Conservation (phyloP, 2,797 vertebrate genomes). For the Bovichtus variegatus region DNA sequence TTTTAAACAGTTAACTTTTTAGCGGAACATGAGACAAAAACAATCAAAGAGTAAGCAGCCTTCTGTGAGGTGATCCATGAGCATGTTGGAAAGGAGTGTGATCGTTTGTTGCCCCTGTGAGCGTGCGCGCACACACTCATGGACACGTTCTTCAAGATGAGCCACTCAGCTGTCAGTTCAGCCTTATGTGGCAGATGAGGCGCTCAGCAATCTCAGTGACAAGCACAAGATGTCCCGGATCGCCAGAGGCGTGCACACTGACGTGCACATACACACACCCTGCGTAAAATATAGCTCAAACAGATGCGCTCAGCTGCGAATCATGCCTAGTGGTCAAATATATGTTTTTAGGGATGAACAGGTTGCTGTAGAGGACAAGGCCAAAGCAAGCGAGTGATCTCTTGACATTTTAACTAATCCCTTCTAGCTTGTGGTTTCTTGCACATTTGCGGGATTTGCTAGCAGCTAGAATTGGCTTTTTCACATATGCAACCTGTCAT, state of each 20-base stretch:
- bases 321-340: conserved; percentile 90
- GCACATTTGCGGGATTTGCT: conserved; percentile 92
- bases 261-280: conserved; percentile 54
- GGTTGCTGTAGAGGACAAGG: conserved; percentile 87
- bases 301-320: conserved; percentile 85
- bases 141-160: conserved; percentile 53
- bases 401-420: conserved; percentile 98
- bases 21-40: conserved; percentile 2
- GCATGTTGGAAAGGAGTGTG: conserved; percentile 28
- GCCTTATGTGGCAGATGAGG: conserved; percentile 75
- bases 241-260: conserved; percentile 86
- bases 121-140: conserved; percentile 13
- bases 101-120: conserved; percentile 35
- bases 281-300: conserved; percentile 62
- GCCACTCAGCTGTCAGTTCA: conserved; percentile 78
- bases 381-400: conserved; percentile 82
- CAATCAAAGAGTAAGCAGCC: conserved; percentile 1
- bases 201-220: conserved; percentile 90
- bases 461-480: conserved; percentile 97
- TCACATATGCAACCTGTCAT: conserved; percentile 98
- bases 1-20: background rate
- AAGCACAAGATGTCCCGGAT: conserved; percentile 92
- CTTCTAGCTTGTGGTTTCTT: conserved; percentile 92
- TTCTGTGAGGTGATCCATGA: conserved; percentile 49
- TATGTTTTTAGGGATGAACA: conserved; percentile 96